phyloP scores from a whole-genome alignment of 1,140 invertebrate genomes.

The Aphelenchoides fujianensis region DNA sequence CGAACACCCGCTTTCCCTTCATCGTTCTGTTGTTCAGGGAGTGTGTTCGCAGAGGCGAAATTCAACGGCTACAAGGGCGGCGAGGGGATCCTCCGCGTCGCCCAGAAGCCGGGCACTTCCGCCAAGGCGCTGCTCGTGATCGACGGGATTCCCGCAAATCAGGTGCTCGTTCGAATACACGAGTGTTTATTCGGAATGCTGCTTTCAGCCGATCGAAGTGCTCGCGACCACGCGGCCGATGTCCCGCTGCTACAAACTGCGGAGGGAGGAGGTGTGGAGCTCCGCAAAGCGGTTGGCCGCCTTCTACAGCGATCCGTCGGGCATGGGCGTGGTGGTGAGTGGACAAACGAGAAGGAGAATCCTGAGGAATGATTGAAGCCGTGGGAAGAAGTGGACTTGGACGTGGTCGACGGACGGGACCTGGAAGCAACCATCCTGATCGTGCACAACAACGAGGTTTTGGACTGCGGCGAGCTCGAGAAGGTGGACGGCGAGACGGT shows the following conservation, averaged over 20 bases:
- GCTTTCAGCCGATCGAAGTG: constrained; percentile 13
- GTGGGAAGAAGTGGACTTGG: constrained; percentile 26
- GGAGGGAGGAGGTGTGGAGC: constrained; percentile 6
- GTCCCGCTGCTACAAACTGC: constrained; percentile 23
- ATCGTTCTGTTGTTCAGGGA: no score
- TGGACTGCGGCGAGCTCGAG: constrained; percentile 50
- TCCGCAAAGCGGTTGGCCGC: no score
- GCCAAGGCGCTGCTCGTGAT: constrained; percentile 24
- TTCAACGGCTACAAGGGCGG: constrained; percentile 31
- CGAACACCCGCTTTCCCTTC: no score
- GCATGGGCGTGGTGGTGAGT: no score
- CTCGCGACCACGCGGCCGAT: neutral
- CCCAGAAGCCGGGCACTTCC: constrained; percentile 22
- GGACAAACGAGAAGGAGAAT: no score
- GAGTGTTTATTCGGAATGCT: neutral
- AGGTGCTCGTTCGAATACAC: neutral
- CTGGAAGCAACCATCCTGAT: constrained; percentile 16
- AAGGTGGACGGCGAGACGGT: constrained; percentile 23
- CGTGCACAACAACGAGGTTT: constrained; percentile 31
- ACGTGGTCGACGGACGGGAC: constrained; percentile 10
- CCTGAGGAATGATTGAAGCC: no score
- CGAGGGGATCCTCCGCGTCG: constrained; percentile 28
- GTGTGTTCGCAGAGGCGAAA: constrained; percentile 32
- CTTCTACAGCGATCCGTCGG: no score
- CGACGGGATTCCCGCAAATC: constrained; percentile 23